Evolutionary conservation across 2,888 invertebrate species (phyloP), one percentile per base, ranked within the genome.

Genomic region (Drosophila anomelani): DNA sequence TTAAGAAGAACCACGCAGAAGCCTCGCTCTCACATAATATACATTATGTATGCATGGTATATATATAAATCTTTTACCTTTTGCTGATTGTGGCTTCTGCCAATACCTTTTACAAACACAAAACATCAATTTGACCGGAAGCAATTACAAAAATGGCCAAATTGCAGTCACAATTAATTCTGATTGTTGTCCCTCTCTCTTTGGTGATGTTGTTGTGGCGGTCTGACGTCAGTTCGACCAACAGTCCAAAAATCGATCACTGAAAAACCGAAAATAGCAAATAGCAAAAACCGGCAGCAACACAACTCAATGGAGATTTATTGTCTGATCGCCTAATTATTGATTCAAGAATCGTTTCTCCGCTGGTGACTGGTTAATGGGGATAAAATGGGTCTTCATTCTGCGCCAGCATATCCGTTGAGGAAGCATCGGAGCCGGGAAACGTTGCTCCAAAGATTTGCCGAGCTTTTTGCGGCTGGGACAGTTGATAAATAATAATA

Each of bases 111-210:
- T 46, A 44, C 68, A 63, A 49, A 62, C 34, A 53, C 63, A 51
- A 47, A 61, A 68, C 55, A 58, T 49, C 55, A 58, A 44, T 51
- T 60, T 60, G 60, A 59, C 62, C 85, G 82, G 82, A 83, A 83
- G 75, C 77, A 82, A 83, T 83, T 83, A 83, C 85, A 77, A 77
- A 85, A 85, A 85, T 79, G 80, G 82, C 71, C 77, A 79, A 85
- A 80, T 85, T 85, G 85, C 80, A 78, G 70, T 71, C 73, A 74
- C 75, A 76, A 78, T 85, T 76, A 66, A 76, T 55, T 59, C 78
- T 63, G 71, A 69, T 58, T 79, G 43, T 80, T 77, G 73, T 51
- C 47, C 17, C 15, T 32, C 17, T 49, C 12, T 13, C 26, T 23
- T 4, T 32, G 32, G 3, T 13, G 3, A 4, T 75, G 68, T 64